Conservation (phyloP, 2,113 vertebrate genomes). For the Pavo muticus region DNA sequence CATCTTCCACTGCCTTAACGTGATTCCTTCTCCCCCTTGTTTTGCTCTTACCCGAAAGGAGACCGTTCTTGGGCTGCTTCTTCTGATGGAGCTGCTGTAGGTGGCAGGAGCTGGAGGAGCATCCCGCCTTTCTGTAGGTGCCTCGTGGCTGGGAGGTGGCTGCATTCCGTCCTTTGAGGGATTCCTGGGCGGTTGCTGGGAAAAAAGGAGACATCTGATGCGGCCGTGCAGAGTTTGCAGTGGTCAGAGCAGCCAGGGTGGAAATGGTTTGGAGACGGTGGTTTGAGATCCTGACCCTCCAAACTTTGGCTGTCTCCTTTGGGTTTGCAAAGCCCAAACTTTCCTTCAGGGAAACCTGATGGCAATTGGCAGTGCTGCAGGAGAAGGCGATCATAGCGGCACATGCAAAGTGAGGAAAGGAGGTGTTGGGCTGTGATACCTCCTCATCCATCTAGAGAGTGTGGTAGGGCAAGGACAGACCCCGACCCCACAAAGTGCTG, state of each 20-base stretch:
- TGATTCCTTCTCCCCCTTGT: neutral
- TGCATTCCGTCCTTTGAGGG: conserved; percentile 4
- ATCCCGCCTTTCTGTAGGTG: neutral
- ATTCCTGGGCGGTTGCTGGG: conserved; percentile 13
- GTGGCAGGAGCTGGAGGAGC: conserved; percentile 30
- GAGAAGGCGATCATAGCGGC: neutral
- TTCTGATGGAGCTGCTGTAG: conserved; percentile 81
- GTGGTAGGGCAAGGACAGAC: neutral
- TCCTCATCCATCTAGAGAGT: accelerated
- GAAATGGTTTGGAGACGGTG: neutral
- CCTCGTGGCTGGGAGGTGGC: neutral
- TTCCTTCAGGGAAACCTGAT: neutral
- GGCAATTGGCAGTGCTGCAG: neutral
- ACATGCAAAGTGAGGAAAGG: neutral
- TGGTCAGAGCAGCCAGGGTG: neutral
- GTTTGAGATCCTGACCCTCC: neutral
- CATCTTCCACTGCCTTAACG: neutral
- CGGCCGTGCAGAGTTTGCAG: neutral
- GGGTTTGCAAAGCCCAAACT: neutral
- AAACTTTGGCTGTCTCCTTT: neutral
- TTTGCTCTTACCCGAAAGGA: conserved; percentile 88
- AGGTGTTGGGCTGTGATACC: neutral
- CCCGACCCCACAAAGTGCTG: neutral
- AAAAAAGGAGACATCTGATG: neutral
- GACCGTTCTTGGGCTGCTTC: conserved; percentile 85